Conservation (phyloP, 2,797 vertebrate genomes). For the Gallirallus australis region DNA sequence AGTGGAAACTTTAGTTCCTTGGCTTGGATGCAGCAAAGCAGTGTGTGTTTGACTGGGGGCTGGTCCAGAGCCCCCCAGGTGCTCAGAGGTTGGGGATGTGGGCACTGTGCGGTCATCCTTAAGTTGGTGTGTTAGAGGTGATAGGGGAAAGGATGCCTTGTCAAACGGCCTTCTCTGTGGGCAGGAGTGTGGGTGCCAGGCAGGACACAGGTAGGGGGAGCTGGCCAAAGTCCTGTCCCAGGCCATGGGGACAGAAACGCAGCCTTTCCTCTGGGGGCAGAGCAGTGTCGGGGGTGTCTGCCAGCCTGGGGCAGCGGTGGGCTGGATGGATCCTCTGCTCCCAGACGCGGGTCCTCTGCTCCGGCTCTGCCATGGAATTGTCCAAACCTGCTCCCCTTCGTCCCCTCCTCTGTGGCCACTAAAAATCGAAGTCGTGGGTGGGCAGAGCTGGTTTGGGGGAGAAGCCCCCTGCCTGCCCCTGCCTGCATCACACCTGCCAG, state of each 20-base stretch:
- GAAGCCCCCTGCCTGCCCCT: background rate
- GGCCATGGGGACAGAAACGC: accelerated
- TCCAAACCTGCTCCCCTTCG: background rate
- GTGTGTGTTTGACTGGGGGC: accelerated
- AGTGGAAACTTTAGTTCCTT: background rate
- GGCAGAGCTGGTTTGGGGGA: background rate
- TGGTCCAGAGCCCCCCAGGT: accelerated
- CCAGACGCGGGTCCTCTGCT: accelerated
- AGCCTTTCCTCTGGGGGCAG: background rate
- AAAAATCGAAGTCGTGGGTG: accelerated
- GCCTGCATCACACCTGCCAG: too few relatives aligned
- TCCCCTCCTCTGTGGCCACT: accelerated
- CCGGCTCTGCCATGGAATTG: accelerated
- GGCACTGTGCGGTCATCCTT: accelerated
- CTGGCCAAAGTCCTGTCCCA: accelerated
- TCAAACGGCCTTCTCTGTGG: background rate
- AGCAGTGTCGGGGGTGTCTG: accelerated
- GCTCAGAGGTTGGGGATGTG: accelerated
- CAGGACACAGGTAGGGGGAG: too few relatives aligned
- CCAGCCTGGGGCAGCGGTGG: background rate
- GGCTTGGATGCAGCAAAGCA: accelerated
- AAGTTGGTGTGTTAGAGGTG: accelerated
- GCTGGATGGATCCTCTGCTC: background rate
- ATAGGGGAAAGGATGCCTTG: background rate
- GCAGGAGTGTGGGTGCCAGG: background rate